Evolutionary conservation across 92 coral and sea anemone genomes (phyloP), one percentile per base, ranked within the genome.

Genomic region (Chrysogorgia sp.): DNA sequence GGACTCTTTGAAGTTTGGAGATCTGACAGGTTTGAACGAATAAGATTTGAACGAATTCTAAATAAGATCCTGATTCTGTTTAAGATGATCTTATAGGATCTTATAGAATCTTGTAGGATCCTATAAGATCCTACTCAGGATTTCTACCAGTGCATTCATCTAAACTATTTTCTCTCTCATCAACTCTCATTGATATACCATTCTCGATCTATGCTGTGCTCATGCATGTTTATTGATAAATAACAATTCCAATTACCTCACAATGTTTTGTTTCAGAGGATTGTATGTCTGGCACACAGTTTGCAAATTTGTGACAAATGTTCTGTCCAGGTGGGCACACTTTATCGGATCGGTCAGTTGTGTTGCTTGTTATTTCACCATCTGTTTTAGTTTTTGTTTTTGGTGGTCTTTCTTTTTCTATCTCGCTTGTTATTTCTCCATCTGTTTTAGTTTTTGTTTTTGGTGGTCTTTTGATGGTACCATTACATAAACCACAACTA

Each of bases 401-500:
- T 52, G 21, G 21, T 20, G 5, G 7, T 7, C 20, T 17, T 17
- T 52, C 20, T 52, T 17, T 52, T 23, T 17, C 59, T 17, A 23
- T 7, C 20, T 12, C 12, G 6, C 43, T 37, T 5, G 53, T 30
- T 57, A 23, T 2, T 29, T 57, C 23, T 57, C 3, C 31, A 47
- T 12, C 40, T 34, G 69, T 37, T 8, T 31, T 37, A 13, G 0
- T 0, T 9, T 8, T 49, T 26, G 6, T 2, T 67, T 8, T 32
- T 48, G 31, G 77, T 49, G 23, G 13, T 34, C 7, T 17, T 71
- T 20, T 20, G n/a, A 22, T 8, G 0, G 32, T 22, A 9, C 41
- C 2, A 19, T 67, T 29, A 48, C 77, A 48, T 24, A 71, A 12
- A 21, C 61, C 77, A 15, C 77, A 71, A 41, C 15, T 24, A 7